A percentile compares a stretch with the other conserved stretches of the same genome.
phyloP scores from a whole-genome alignment of 2,797 vertebrate genomes.

The Adrianichthys oophorus region DNA sequence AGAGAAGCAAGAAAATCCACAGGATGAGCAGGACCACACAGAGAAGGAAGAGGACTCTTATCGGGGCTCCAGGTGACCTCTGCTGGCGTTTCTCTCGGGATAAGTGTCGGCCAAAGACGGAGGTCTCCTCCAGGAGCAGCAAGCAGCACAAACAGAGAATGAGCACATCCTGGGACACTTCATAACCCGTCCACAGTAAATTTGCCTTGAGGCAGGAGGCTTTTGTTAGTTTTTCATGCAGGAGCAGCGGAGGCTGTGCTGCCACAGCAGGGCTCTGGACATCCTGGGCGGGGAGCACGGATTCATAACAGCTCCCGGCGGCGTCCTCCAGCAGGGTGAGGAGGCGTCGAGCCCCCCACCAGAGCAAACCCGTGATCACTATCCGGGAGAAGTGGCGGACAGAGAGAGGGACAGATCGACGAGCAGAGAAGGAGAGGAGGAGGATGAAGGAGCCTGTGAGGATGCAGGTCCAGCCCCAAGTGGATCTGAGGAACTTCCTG shows the following conservation, averaged over 20 bases:
- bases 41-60: slow-evolving; percentile 82
- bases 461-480: slow-evolving; percentile 86
- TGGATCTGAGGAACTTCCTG: slow-evolving; percentile 80
- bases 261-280: neutral
- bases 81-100: slow-evolving; percentile 32
- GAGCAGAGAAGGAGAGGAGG: slow-evolving; percentile 79
- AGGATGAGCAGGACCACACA: slow-evolving; percentile 76
- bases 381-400: slow-evolving; percentile 81
- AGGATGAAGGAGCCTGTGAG: slow-evolving; percentile 80
- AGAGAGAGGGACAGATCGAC: slow-evolving; percentile 62
- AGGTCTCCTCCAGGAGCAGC: slow-evolving; percentile 80
- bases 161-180: slow-evolving; percentile 82
- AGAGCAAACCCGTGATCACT: slow-evolving; percentile 70
- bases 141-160: slow-evolving; percentile 83
- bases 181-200: slow-evolving; percentile 82
- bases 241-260: slow-evolving; percentile 65
- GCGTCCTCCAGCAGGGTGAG: slow-evolving; percentile 81
- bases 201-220: slow-evolving; percentile 75
- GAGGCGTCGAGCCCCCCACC: slow-evolving; percentile 65
- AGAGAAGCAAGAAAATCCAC: slow-evolving; percentile 82
- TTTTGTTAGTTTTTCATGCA: slow-evolving; percentile 76
- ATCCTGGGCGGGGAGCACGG: slow-evolving; percentile 36
- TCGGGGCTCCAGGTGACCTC: slow-evolving; percentile 52
- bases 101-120: slow-evolving; percentile 74
- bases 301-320: slow-evolving; percentile 81